These are phyloP conservation scores for Drosophila aff. DNA, from an alignment of 1,140 invertebrate species.

Conservation along the genomic window DNA sequence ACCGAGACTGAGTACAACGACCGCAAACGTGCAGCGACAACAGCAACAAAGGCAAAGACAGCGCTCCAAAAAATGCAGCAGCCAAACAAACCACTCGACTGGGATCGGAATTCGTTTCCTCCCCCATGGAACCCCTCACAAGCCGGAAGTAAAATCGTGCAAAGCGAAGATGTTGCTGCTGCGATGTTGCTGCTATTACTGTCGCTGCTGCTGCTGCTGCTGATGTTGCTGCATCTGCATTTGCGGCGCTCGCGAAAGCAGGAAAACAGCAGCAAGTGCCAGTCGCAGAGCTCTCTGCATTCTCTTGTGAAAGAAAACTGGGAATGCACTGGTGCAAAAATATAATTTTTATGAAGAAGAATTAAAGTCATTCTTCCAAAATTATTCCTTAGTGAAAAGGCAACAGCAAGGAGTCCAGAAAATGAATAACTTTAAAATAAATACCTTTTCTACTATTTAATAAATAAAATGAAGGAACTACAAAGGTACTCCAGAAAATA, in stretches of 20 bases:
- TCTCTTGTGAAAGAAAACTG: slow-evolving; percentile 11
- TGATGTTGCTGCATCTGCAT: slow-evolving; percentile 76
- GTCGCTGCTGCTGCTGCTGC: slow-evolving; percentile 34
- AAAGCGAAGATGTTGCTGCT: slow-evolving; percentile 50
- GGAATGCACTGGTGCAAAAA: slow-evolving; percentile 14
- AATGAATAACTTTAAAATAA: not conserved
- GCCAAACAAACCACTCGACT: slow-evolving; percentile 73
- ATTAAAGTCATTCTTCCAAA: not conserved
- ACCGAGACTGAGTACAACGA: slow-evolving; percentile 65
- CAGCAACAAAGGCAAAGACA: slow-evolving; percentile 44
- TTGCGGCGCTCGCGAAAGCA: slow-evolving; percentile 74
- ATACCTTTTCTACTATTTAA: too few relatives aligned
- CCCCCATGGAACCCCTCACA: slow-evolving; percentile 36
- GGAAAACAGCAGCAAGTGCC: slow-evolving; percentile 73
- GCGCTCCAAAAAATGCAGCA: slow-evolving; percentile 59
- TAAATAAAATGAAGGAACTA: too few relatives aligned
- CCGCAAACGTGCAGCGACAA: slow-evolving; percentile 74
- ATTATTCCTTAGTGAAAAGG: not conserved
- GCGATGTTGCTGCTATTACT: slow-evolving; percentile 51
- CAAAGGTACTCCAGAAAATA: too few relatives aligned
- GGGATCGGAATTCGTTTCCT: slow-evolving; percentile 54
- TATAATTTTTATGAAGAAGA: not conserved
- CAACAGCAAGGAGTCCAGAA: not conserved
- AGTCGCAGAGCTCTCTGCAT: slow-evolving; percentile 59
- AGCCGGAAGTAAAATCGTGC: slow-evolving; percentile 78